phyloP scores from a whole-genome alignment of 2,888 invertebrate species.

The Diplolepis rosae region DNA sequence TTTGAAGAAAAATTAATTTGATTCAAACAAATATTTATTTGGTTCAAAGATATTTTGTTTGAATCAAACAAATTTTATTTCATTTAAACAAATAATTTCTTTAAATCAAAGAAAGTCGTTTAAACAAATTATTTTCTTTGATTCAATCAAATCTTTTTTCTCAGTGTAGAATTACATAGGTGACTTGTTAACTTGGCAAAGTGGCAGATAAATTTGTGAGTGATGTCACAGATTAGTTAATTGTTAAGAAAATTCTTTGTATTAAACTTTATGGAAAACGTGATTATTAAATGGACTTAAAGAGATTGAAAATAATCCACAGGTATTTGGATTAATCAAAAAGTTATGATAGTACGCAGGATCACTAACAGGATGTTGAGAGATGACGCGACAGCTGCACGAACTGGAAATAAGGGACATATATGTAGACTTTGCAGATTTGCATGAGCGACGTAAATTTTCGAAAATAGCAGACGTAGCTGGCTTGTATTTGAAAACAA shows the following conservation, averaged over 20 bases:
- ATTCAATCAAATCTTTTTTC: too few species aligned
- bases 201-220: neutral
- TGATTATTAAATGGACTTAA: too few species aligned
- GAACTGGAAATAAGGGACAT: constrained; percentile 42
- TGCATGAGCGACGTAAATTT: constrained; percentile 53
- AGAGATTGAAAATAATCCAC: neutral
- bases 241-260: neutral
- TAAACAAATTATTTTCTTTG: too few species aligned
- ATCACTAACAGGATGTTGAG: constrained; percentile 33
- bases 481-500: constrained; percentile 33
- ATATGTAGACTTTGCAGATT: constrained; percentile 52
- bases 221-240: neutral
- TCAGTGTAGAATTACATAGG: too few species aligned
- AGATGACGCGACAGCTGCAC: constrained; percentile 59
- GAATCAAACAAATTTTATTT: too few species aligned
- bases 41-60: too few species aligned
- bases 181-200: neutral
- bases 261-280: too few species aligned
- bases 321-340: neutral
- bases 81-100: too few species aligned
- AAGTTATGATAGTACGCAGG: neutral
- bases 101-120: too few species aligned
- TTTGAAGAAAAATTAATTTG: too few species aligned
- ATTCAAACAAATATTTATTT: too few species aligned
- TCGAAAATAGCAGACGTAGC: constrained; percentile 56